Evolutionary conservation across 2,113 vertebrate species (phyloP).

Genomic region (Cheirogaleus medius): DNA sequence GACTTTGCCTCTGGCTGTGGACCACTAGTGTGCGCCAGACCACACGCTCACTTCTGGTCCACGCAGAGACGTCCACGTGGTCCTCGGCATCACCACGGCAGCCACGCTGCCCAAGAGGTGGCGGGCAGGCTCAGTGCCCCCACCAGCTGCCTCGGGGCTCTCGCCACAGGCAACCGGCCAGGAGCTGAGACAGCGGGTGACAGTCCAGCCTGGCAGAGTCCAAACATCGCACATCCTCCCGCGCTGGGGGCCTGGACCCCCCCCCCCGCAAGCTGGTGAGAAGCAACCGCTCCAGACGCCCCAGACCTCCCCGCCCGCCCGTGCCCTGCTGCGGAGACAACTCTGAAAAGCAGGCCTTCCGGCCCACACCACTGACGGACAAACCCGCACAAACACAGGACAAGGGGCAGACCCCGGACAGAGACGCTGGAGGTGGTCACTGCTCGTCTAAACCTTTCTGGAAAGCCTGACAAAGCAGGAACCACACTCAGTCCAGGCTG

Average conservation of each 20-base stretch:
- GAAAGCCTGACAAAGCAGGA: too few species aligned
- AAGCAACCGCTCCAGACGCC: not conserved
- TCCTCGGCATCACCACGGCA: not conserved
- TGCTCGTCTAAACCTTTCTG: fast-evolving
- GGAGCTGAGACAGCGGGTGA: too few species aligned
- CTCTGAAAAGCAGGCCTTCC: not conserved
- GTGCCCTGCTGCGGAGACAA: not conserved
- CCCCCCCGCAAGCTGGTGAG: not conserved
- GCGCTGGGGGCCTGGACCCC: too few species aligned
- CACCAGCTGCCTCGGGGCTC: not conserved
- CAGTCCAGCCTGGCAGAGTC: not conserved
- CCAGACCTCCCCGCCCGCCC: not conserved
- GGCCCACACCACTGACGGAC: not conserved
- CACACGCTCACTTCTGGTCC: not conserved
- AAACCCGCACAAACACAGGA: not conserved
- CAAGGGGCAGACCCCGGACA: fast-evolving
- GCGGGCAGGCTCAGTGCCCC: not conserved
- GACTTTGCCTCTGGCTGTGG: not conserved
- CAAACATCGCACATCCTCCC: not conserved
- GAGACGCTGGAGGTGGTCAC: not conserved
- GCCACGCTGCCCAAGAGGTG: not conserved
- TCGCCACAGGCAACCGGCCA: not conserved
- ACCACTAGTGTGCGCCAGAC: not conserved
- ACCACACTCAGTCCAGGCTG: not conserved
- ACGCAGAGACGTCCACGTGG: not conserved